These are phyloP conservation scores for Papilio protenor DNA, from an alignment of 2,888 invertebrate genomes.

Conservation along the genomic window DNA sequence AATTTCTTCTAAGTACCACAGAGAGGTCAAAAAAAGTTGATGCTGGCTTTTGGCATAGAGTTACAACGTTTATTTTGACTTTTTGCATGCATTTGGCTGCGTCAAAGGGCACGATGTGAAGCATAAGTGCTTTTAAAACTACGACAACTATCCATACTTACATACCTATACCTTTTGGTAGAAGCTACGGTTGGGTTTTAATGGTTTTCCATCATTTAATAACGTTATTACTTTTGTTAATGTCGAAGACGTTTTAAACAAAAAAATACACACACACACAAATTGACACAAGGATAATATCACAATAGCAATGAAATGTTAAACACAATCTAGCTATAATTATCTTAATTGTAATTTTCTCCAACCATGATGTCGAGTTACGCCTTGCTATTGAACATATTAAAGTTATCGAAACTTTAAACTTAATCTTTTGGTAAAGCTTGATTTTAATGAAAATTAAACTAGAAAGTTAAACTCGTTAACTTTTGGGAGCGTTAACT, in stretches of 20 bases:
- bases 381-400: not conserved
- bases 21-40: no score
- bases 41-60: no score
- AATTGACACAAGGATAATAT: not conserved
- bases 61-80: not conserved
- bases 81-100: not conserved
- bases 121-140: not conserved
- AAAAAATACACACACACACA: no score
- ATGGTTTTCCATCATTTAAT: no score
- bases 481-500: conserved; percentile 39
- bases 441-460: conserved; percentile 39
- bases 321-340: not conserved
- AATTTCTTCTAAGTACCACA: no score
- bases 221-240: no score
- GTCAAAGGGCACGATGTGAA: not conserved
- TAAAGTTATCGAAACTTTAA: conserved; percentile 30
- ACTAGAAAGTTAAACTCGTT: conserved; percentile 35
- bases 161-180: not conserved
- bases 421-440: conserved; percentile 35
- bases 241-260: no score
- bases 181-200: not conserved
- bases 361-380: not conserved
- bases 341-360: not conserved
- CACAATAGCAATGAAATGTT: not conserved
- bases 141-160: not conserved